Percentiles rank a stretch among this genome's conserved stretches.
phyloP scores from a whole-genome alignment of 37 sponge, comb jelly and placozoan species.

The Tethya wilhelma region DNA sequence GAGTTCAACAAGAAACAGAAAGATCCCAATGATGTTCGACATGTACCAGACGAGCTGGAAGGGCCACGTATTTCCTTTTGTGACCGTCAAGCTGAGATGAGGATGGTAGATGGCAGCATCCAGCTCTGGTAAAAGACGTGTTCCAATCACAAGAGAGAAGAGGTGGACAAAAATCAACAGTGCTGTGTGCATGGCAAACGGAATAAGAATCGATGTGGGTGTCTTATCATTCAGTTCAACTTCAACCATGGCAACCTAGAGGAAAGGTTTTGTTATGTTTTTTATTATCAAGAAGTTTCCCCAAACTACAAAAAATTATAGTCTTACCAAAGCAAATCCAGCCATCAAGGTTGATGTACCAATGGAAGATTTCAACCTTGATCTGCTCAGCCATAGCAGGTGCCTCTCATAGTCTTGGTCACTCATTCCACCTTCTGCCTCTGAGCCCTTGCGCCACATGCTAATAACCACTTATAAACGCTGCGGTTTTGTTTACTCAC shows the following conservation, averaged over 20 bases:
- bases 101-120: conserved; percentile 55
- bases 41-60: conserved; percentile 65
- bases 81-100: conserved; percentile 35
- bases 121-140: conserved; percentile 69
- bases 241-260: conserved; percentile 82
- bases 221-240: conserved; percentile 29
- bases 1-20: conserved; percentile 66
- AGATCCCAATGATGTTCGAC: conserved; percentile 69
- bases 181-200: conserved; percentile 66
- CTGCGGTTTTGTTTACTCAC: no score
- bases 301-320: background rate
- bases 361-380: conserved; percentile 71
- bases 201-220: conserved; percentile 47
- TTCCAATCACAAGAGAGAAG: conserved; percentile 67
- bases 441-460: no score
- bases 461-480: no score
- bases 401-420: conserved; percentile 64
- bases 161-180: conserved; percentile 75
- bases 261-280: background rate
- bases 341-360: conserved; percentile 76
- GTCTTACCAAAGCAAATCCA: conserved; percentile 79
- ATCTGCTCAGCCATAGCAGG: conserved; percentile 52
- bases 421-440: no score
- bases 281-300: background rate
- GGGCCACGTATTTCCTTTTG: conserved; percentile 36